Conservation (phyloP, 2,888 invertebrate genomes). For the Eupithecia dodoneata region DNA sequence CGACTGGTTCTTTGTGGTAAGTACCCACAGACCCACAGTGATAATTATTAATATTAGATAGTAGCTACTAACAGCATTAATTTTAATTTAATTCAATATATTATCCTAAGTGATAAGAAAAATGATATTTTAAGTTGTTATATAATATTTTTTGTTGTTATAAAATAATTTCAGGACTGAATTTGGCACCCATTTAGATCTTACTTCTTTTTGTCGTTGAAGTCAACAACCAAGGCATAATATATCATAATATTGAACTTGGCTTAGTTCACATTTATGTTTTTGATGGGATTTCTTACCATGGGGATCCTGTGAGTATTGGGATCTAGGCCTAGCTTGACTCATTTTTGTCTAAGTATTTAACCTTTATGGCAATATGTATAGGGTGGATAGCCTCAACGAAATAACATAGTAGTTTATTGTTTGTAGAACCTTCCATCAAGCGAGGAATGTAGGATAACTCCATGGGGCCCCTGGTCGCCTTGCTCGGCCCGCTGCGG, state of each 20-base stretch:
- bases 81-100: not conserved
- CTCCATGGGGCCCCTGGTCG: constrained; percentile 92
- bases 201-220: no score
- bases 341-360: not conserved
- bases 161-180: no score
- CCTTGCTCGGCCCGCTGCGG: constrained; percentile 92
- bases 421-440: constrained; percentile 58
- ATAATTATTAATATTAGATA: not conserved
- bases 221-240: no score
- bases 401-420: not conserved
- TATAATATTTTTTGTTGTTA: no score
- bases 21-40: constrained; percentile 40
- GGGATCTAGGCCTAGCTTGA: no score
- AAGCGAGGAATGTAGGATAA: constrained; percentile 83
- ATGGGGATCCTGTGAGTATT: no score
- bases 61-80: not conserved
- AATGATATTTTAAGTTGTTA: no score
- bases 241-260: no score
- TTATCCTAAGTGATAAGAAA: no score
- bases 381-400: not conserved
- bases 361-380: not conserved
- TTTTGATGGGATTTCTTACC: no score
- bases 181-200: no score
- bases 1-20: constrained; percentile 76
- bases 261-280: no score